Evolutionary conservation across 2,888 invertebrate species (phyloP).

Genomic region (Brenthis hecate): DNA sequence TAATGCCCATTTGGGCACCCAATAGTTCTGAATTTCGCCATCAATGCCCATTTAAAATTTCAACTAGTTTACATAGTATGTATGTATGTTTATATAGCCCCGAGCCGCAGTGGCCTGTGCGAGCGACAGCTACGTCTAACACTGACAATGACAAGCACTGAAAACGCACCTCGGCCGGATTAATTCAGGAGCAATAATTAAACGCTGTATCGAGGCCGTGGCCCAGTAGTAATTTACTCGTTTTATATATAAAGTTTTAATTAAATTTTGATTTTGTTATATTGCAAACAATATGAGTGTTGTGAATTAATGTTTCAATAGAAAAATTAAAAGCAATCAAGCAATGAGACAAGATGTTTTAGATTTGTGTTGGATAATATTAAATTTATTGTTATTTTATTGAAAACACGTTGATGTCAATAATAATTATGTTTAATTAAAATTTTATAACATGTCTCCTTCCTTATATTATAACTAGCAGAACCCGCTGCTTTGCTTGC

Average conservation of each 20-base stretch:
- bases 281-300: background rate
- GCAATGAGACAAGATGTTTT: too few relatives aligned
- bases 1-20: too few relatives aligned
- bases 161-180: conserved; percentile 52
- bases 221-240: conserved; percentile 44
- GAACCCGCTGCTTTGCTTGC: too few relatives aligned
- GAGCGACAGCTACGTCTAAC: conserved; percentile 41
- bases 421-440: too few relatives aligned
- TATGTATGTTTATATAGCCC: conserved; percentile 6
- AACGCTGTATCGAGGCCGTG: conserved; percentile 46
- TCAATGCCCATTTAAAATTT: background rate
- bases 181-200: conserved; percentile 59
- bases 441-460: too few relatives aligned
- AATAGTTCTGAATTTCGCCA: too few relatives aligned
- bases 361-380: too few relatives aligned
- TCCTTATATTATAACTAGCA: too few relatives aligned
- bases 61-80: background rate
- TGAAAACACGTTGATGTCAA: too few relatives aligned
- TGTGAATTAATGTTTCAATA: background rate
- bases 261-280: conserved; percentile 31
- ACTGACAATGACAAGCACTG: conserved; percentile 53
- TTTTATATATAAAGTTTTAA: conserved; percentile 37
- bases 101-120: conserved; percentile 23
- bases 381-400: too few relatives aligned
- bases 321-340: too few relatives aligned